Evolutionary conservation across 2,888 invertebrate species (phyloP).

Genomic region (Aporophyla nigra): DNA sequence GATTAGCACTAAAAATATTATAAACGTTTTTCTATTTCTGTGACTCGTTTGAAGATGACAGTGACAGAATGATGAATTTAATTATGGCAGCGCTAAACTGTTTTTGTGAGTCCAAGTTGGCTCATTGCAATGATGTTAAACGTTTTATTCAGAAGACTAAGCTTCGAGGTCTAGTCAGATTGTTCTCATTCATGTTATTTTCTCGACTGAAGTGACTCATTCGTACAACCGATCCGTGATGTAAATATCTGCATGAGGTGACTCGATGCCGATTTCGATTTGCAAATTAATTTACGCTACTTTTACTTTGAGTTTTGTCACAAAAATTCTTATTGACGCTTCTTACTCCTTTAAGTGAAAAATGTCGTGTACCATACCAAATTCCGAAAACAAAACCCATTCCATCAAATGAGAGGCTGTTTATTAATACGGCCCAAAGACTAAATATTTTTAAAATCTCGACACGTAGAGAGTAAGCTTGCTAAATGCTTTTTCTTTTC

Average conservation of each 20-base stretch:
- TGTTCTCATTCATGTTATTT: constrained; percentile 18
- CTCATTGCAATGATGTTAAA: not conserved
- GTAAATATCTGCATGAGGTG: not conserved
- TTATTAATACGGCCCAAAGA: not conserved
- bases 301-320: not conserved
- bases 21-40: not conserved
- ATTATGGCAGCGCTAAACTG: not conserved
- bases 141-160: not conserved
- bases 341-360: not conserved
- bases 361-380: not conserved
- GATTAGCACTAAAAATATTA: not conserved
- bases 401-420: not conserved
- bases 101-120: not conserved
- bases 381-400: constrained; percentile 1
- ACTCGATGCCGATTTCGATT: not conserved
- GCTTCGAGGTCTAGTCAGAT: not conserved
- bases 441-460: constrained; percentile 10
- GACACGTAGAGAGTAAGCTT: constrained; percentile 3
- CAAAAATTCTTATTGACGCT: not conserved
- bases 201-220: constrained; percentile 2
- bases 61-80: not conserved
- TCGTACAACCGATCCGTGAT: not conserved
- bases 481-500: constrained; percentile 5
- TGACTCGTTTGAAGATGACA: not conserved
- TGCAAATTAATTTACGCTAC: not conserved